Conservation (phyloP, 2,888 invertebrate genomes). For the Andrena dorsata region DNA sequence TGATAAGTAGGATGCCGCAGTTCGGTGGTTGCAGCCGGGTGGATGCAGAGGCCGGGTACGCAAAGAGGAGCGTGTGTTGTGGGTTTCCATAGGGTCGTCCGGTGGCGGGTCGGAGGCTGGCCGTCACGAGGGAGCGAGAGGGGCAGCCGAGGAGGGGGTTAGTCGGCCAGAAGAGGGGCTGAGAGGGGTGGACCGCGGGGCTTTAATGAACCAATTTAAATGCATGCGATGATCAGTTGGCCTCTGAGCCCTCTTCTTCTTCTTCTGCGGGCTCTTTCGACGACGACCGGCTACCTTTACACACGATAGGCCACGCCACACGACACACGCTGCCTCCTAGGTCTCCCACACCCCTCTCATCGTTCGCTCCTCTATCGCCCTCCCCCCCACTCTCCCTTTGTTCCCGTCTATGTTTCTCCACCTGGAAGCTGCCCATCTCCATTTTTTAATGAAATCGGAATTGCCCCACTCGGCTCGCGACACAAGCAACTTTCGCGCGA, state of each 20-base stretch:
- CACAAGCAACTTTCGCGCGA: conserved; percentile 12
- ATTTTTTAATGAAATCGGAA: conserved; percentile 78
- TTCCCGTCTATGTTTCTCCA: conserved; percentile 61
- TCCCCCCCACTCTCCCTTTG: conserved; percentile 42
- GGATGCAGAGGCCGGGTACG: conserved; percentile 55
- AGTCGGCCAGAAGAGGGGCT: conserved; percentile 49
- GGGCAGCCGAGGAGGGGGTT: conserved; percentile 61
- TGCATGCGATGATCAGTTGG: conserved; percentile 85
- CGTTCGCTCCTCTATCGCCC: conserved; percentile 36
- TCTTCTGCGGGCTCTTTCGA: conserved; percentile 76
- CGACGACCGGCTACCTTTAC: conserved; percentile 77
- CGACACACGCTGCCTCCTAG: conserved; percentile 76
- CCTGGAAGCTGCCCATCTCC: conserved; percentile 72
- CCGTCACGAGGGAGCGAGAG: conserved; percentile 52
- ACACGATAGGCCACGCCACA: conserved; percentile 75
- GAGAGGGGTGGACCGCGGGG: conserved; percentile 75
- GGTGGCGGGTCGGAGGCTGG: conserved; percentile 61
- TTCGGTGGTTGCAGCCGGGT: conserved; percentile 63
- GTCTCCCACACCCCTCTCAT: conserved; percentile 52
- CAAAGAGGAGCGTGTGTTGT: conserved; percentile 68
- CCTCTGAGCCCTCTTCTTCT: conserved; percentile 83
- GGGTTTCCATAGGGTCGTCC: conserved; percentile 73
- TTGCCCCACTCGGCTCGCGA: conserved; percentile 60
- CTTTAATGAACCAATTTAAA: conserved; percentile 85
- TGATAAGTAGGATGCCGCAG: conserved; percentile 71